Evolutionary conservation across 2,888 invertebrate genomes (phyloP).

Genomic region (Rhagonycha lutea): DNA sequence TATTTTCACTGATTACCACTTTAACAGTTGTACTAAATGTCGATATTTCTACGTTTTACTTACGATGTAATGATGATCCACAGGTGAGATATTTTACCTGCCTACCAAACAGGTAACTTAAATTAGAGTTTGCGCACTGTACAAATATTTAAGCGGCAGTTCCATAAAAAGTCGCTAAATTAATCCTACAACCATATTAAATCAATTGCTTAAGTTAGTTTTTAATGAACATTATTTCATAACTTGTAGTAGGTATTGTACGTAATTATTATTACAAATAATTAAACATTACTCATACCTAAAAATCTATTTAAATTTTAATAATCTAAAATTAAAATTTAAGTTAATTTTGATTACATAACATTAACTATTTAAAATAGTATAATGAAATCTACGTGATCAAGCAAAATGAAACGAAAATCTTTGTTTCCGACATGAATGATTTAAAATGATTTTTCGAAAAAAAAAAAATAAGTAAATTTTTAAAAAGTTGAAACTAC

Average conservation of each 20-base stretch:
- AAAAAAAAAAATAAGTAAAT: too few species aligned
- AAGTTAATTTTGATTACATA: not conserved
- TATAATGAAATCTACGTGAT: not conserved
- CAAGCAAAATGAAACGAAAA: not conserved
- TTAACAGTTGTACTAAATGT: constrained; percentile 24
- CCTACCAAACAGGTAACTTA: constrained; percentile 32
- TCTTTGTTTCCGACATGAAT: too few species aligned
- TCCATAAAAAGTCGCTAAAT: not conserved
- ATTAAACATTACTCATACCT: not conserved
- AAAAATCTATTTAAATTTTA: not conserved
- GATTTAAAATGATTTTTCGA: too few species aligned
- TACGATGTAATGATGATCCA: constrained; percentile 27
- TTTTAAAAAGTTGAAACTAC: too few species aligned
- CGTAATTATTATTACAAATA: not conserved
- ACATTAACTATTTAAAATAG: not conserved
- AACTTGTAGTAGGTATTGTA: not conserved
- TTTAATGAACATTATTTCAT: not conserved
- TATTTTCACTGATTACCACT: constrained; percentile 17
- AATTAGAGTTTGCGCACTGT: constrained; percentile 27
- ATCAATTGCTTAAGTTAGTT: not conserved
- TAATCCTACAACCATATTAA: not conserved
- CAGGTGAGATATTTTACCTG: constrained; percentile 32
- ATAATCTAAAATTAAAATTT: not conserved
- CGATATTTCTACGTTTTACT: constrained; percentile 23
- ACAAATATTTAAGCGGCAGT: constrained; percentile 12